phyloP scores from a whole-genome alignment of 2,888 invertebrate species.

The Mellilla xanthometata region DNA sequence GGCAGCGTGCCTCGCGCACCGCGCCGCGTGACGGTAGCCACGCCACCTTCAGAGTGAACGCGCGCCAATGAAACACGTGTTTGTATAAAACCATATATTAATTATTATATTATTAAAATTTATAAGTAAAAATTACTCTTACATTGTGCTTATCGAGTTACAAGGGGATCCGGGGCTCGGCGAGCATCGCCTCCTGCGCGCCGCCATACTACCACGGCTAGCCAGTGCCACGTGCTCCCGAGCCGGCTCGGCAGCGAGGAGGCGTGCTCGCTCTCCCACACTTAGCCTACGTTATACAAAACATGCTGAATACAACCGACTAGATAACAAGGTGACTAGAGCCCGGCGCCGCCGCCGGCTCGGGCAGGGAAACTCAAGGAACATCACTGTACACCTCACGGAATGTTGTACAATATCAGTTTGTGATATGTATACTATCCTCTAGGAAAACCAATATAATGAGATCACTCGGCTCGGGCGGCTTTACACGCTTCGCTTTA shows the following conservation, averaged over 20 bases:
- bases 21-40: too few relatives aligned
- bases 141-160: constrained; percentile 48
- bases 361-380: background rate
- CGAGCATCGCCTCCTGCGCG: too few relatives aligned
- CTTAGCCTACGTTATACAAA: constrained; percentile 4
- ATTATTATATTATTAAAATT: constrained; percentile 74
- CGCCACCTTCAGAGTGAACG: too few relatives aligned
- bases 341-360: too few relatives aligned
- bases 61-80: constrained; percentile 28
- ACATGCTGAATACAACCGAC: too few relatives aligned
- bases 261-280: background rate
- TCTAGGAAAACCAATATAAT: constrained; percentile 23
- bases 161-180: too few relatives aligned
- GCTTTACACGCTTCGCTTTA: too few relatives aligned
- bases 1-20: too few relatives aligned
- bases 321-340: too few relatives aligned
- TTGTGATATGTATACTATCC: constrained; percentile 34
- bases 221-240: background rate
- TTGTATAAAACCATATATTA: constrained; percentile 79
- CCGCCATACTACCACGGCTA: background rate
- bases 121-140: constrained; percentile 72
- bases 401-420: constrained; percentile 23
- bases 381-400: background rate
- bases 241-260: too few relatives aligned
- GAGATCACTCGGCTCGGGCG: constrained; percentile 6